phyloP scores from a whole-genome alignment of 2,888 invertebrate species.

The Crepidodera aurea region DNA sequence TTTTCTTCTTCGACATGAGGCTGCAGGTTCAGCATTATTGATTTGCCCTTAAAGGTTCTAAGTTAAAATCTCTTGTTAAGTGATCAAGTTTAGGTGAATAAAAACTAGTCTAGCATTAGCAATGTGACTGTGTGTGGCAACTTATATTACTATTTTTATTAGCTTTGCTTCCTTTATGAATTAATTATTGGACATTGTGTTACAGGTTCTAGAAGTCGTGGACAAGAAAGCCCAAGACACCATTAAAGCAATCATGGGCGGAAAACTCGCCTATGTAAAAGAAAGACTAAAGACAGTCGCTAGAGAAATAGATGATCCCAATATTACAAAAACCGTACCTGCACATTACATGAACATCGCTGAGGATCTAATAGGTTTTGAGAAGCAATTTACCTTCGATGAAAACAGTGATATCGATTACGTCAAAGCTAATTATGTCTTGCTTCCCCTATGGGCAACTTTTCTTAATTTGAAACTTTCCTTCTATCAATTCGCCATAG shows the following conservation, averaged over 20 bases:
- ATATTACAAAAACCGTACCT: background rate
- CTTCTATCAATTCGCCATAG: background rate
- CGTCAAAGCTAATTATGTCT: background rate
- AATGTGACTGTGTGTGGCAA: too few relatives aligned
- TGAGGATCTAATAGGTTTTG: background rate
- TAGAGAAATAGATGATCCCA: background rate
- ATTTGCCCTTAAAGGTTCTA: too few relatives aligned
- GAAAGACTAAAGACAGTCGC: background rate
- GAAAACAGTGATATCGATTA: background rate
- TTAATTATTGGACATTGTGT: too few relatives aligned
- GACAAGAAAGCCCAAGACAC: background rate
- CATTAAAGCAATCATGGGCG: background rate
- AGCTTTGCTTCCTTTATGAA: too few relatives aligned
- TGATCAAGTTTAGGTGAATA: too few relatives aligned
- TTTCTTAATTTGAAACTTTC: background rate
- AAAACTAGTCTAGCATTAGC: too few relatives aligned
- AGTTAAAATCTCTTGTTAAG: too few relatives aligned
- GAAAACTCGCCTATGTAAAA: background rate
- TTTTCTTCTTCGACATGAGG: too few relatives aligned
- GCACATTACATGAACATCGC: background rate
- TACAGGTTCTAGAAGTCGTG: background rate
- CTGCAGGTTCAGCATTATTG: too few relatives aligned
- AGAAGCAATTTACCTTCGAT: background rate
- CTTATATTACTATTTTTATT: too few relatives aligned
- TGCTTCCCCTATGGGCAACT: background rate